Evolutionary conservation across 2,888 invertebrate species (phyloP).

Genomic region (Diaprepes abbreviatus): DNA sequence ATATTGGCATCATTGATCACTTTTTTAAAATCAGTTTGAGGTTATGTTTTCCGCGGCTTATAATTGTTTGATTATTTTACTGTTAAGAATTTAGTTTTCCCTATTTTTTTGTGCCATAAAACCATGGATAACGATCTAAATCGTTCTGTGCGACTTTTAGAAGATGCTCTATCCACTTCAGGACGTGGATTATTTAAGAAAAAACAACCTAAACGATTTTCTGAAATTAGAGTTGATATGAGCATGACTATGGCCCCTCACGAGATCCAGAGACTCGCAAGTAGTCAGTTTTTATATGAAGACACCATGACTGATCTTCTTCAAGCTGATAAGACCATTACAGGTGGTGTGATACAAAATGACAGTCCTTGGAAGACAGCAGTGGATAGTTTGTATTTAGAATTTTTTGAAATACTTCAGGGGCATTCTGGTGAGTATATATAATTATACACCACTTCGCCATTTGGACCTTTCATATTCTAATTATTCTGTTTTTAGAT

Average conservation of each 20-base stretch:
- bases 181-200: conserved; percentile 55
- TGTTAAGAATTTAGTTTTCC: not conserved
- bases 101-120: not conserved
- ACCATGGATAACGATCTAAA: conserved; percentile 61
- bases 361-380: conserved; percentile 62
- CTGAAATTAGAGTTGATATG: conserved; percentile 49
- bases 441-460: too few species aligned
- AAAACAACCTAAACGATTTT: conserved; percentile 6
- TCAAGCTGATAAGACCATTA: conserved; percentile 56
- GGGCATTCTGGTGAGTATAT: conserved; percentile 56
- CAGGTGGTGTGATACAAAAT: conserved; percentile 60
- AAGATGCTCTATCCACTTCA: conserved; percentile 61
- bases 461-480: too few species aligned
- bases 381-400: conserved; percentile 63
- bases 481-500: conserved; percentile 42
- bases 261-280: conserved; percentile 54
- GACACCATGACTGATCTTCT: conserved; percentile 52
- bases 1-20: not conserved
- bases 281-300: conserved; percentile 44
- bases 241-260: conserved; percentile 56
- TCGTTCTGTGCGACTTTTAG: conserved; percentile 63
- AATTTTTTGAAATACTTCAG: conserved; percentile 65
- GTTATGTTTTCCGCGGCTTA: not conserved
- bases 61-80: not conserved
- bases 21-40: too few species aligned